These are phyloP conservation scores for Holacanthus passer DNA, from an alignment of 2,113 vertebrate species.

Conservation along the genomic window DNA sequence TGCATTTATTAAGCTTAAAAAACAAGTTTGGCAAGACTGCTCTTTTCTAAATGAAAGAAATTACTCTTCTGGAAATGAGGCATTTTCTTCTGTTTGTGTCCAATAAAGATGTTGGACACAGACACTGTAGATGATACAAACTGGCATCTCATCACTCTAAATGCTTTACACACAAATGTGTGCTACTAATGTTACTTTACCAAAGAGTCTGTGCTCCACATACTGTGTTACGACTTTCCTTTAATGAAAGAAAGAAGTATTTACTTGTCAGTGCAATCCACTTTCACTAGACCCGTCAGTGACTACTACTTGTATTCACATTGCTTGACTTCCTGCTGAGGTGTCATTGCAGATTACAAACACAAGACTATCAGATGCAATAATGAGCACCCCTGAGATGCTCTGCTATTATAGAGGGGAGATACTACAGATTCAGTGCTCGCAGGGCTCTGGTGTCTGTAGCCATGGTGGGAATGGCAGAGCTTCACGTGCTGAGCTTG, in stretches of 20 bases:
- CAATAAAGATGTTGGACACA: background rate
- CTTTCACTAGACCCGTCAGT: constrained; percentile 11
- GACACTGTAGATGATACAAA: background rate
- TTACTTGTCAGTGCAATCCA: background rate
- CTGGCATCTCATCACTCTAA: background rate
- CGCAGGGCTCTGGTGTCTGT: constrained; percentile 25
- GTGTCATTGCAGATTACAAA: constrained; percentile 29
- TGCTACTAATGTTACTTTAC: background rate
- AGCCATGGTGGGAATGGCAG: constrained; percentile 53
- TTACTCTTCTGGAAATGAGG: background rate
- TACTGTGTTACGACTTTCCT: background rate
- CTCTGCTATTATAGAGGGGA: constrained; percentile 10
- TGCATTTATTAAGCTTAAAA: constrained; percentile 22
- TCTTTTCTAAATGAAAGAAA: constrained; percentile 23
- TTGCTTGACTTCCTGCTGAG: background rate
- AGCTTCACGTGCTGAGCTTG: constrained; percentile 76
- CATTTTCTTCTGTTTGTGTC: background rate
- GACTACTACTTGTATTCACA: background rate
- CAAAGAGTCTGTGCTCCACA: background rate
- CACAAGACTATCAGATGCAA: constrained; percentile 30
- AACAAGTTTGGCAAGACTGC: constrained; percentile 9
- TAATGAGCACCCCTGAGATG: constrained; percentile 36
- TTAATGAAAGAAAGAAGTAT: background rate
- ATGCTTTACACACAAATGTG: constrained; percentile 12
- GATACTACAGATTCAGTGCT: constrained; percentile 21